Percentiles rank a stretch among this genome's conserved stretches.
Evolutionary conservation across 2,888 invertebrate species (phyloP).

Genomic region (Drosophila lutescens): DNA sequence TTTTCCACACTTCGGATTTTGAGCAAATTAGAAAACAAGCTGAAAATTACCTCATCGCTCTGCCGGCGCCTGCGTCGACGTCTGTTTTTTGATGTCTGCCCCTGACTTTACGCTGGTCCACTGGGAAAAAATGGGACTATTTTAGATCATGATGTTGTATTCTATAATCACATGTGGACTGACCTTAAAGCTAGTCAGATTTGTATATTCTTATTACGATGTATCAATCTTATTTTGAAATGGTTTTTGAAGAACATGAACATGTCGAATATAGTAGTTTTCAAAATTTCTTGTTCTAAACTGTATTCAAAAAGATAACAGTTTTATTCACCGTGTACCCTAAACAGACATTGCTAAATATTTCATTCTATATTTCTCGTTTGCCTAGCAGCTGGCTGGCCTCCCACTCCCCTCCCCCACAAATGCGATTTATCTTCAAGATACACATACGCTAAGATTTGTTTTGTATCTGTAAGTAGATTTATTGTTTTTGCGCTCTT

Average conservation of each 20-base stretch:
- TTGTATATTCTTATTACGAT: no score
- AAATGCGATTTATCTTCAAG: constrained; percentile 53
- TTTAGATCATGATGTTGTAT: background rate
- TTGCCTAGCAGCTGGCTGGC: constrained; percentile 46
- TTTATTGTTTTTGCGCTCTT: constrained; percentile 42
- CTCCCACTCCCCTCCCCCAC: constrained; percentile 31
- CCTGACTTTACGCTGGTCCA: constrained; percentile 67
- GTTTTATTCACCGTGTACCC: constrained; percentile 9
- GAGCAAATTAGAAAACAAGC: constrained; percentile 56
- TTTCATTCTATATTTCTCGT: constrained; percentile 73
- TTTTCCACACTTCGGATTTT: constrained; percentile 18
- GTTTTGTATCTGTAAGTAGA: constrained; percentile 47
- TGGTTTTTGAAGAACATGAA: no score
- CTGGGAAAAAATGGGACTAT: constrained; percentile 11
- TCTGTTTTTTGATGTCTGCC: constrained; percentile 59
- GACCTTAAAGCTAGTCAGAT: no score
- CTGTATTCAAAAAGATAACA: no score
- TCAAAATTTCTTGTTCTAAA: background rate
- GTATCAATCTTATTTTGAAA: no score
- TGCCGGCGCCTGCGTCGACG: constrained; percentile 51
- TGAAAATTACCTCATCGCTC: constrained; percentile 75
- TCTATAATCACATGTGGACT: no score
- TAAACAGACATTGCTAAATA: constrained; percentile 31
- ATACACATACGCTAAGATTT: constrained; percentile 55
- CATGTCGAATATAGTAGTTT: no score